These are phyloP conservation scores for Trachemys scripta DNA, from an alignment of 2,113 vertebrate genomes.

Conservation along the genomic window DNA sequence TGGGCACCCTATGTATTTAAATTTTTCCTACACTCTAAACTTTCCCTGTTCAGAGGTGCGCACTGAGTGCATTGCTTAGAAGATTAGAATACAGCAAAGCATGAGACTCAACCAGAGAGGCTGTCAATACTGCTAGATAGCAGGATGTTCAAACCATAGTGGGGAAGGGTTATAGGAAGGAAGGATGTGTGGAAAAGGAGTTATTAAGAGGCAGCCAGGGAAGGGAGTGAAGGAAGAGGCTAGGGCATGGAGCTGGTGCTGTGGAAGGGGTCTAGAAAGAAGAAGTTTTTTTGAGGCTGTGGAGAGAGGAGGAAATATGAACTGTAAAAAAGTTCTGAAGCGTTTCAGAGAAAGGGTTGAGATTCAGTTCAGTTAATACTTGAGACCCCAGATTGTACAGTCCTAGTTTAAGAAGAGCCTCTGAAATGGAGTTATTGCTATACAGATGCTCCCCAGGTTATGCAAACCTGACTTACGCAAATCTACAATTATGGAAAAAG, in stretches of 20 bases:
- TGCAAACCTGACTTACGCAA: too few relatives aligned
- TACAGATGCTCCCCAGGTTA: too few relatives aligned
- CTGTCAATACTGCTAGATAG: background rate
- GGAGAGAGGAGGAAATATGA: background rate
- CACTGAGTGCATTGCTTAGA: background rate
- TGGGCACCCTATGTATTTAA: background rate
- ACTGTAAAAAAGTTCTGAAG: background rate
- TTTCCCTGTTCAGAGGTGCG: background rate
- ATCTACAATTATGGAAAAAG: too few relatives aligned
- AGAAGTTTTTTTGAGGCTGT: background rate
- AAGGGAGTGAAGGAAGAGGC: slow-evolving; percentile 7
- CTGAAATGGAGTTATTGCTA: slow-evolving; percentile 37
- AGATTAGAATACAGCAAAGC: background rate
- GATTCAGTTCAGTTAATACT: slow-evolving; percentile 20
- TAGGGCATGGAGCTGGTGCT: background rate
- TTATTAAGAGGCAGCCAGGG: background rate
- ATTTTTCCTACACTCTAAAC: background rate
- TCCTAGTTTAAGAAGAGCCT: background rate
- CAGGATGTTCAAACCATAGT: background rate
- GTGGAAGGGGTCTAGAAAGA: background rate
- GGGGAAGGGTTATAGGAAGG: background rate
- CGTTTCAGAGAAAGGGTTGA: background rate
- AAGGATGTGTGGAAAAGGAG: background rate
- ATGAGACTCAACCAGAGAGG: background rate
- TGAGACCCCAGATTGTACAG: slow-evolving; percentile 5